Base-by-base conservation (phyloP, 2,888 invertebrate species). In the Drosophila monieri region DNA sequence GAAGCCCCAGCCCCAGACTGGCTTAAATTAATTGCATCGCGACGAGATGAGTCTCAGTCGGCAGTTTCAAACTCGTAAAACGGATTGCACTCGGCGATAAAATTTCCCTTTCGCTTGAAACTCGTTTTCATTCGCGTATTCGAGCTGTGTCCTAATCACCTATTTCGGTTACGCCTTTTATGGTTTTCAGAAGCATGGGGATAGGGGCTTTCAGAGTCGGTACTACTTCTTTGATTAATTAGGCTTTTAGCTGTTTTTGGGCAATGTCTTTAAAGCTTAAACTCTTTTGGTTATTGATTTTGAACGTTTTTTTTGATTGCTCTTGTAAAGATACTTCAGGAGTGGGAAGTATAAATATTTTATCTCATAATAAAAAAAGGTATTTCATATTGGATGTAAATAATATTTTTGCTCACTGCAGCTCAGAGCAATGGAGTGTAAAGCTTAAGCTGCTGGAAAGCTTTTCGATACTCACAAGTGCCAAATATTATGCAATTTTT, bases 81-180 rank as follows among this genome's bases (percentile, higher is more conserved):
- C 52, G 62, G 51, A 65, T 69, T 62, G 62, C 74, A 61, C 61
- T 76, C 46, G 52, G 52, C 48, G 48, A 65, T 72, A 61, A 44
- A 72, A 77, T 86, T 84, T 84, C 77, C 85, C 84, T 84, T 86
- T 84, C 79, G 80, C 74, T 73, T 46, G 18, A 73, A 85, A 87
- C 79, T 56, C 48, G 87, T 84, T 86, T 85, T 37, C 5, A 44
- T 51, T 37, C 25, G 37, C 51, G 10, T 27, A 30, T 15, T 32
- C 15, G 47, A 35, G 30, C 58, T 61, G 71, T 87, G 85, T 85
- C 87, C 87, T 78, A 86, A 87, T 85, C 87, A 65, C 76, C 74
- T 76, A 79, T 72, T 70, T 80, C 52, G 55, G 39, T 68, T 59
- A 73, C 67, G 68, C 14, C 52, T 53, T 53, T 67, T 39, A 58